Percentiles rank a stretch among this genome's conserved stretches.
Evolutionary conservation across 2,888 invertebrate species (phyloP).

Genomic region (Corbicula japonica): DNA sequence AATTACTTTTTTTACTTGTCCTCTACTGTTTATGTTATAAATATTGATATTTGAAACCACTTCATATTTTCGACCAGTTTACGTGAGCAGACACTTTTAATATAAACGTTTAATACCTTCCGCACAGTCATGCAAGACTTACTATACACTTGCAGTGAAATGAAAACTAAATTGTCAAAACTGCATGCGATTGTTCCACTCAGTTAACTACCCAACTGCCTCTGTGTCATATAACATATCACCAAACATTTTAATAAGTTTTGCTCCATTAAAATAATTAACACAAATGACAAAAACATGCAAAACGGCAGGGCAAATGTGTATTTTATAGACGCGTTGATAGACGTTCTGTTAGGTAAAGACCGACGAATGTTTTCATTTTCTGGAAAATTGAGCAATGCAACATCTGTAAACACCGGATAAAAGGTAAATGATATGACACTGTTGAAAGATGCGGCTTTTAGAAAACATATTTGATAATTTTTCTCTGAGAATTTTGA

Average conservation of each 20-base stretch:
- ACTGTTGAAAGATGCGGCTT: constrained; percentile 18
- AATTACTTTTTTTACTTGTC: no score
- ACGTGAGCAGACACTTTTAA: no score
- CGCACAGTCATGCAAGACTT: no score
- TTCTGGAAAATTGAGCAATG: constrained; percentile 30
- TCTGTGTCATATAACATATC: constrained; percentile 28
- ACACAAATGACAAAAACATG: constrained; percentile 37
- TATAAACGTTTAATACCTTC: no score
- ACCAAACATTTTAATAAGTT: constrained; percentile 17
- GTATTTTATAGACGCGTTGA: constrained; percentile 34
- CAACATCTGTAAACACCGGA: constrained; percentile 23
- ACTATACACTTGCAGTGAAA: no score
- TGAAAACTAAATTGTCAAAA: neutral
- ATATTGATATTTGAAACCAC: no score
- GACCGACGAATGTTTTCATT: constrained; percentile 29
- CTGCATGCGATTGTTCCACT: neutral
- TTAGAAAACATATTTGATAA: no score
- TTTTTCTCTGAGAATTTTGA: no score
- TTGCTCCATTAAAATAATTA: constrained; percentile 29
- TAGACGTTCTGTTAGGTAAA: constrained; percentile 21
- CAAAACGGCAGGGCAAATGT: constrained; percentile 19
- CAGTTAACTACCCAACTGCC: neutral
- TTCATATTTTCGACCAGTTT: no score
- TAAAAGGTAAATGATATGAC: constrained; percentile 8
- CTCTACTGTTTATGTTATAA: no score